phyloP scores from a whole-genome alignment of 2,888 invertebrate species.

The Meandrusa payeni region DNA sequence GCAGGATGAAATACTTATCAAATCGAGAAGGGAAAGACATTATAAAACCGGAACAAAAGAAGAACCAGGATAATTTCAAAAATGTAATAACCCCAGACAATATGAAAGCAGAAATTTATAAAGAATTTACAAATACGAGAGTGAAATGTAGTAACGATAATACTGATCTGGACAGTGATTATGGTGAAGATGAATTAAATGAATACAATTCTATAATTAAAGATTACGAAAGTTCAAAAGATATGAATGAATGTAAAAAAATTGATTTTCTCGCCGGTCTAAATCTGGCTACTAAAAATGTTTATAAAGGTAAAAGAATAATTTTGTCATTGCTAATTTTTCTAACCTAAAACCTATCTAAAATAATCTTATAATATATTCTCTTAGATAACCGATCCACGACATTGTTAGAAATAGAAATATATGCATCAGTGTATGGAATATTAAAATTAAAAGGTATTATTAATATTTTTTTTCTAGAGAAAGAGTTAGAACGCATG shows the following conservation, averaged over 20 bases:
- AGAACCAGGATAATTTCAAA: constrained; percentile 37
- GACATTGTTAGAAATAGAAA: no score
- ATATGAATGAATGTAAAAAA: constrained; percentile 55
- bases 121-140: constrained; percentile 57
- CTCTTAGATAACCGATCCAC: no score
- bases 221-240: constrained; percentile 52
- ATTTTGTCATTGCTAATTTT: no score
- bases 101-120: constrained; percentile 61
- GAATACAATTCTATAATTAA: constrained; percentile 77
- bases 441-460: no score
- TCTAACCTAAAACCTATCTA: no score
- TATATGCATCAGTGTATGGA: no score
- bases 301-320: constrained; percentile 83
- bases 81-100: constrained; percentile 65
- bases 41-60: constrained; percentile 42
- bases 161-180: constrained; percentile 70
- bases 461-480: constrained; percentile 37
- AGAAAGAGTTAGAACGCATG: constrained; percentile 81
- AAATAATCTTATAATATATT: no score
- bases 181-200: constrained; percentile 72
- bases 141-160: constrained; percentile 52
- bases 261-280: constrained; percentile 82
- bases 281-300: constrained; percentile 81
- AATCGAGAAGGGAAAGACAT: constrained; percentile 44
- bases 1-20: constrained; percentile 61